Evolutionary conservation across 2,888 invertebrate species (phyloP).

Genomic region (Acrocyrtus sp.): DNA sequence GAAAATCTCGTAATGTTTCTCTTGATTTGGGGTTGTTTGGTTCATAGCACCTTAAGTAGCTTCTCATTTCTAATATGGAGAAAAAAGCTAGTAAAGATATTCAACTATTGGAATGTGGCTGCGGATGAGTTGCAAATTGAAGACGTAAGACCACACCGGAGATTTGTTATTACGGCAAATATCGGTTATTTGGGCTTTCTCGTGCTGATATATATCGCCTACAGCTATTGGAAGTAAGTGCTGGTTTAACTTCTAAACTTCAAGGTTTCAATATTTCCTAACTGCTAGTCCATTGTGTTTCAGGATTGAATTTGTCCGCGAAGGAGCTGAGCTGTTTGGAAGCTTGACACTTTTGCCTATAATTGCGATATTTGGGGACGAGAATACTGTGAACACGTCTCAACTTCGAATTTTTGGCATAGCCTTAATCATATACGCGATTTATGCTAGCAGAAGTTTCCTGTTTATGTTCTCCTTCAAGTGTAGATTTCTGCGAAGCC

Average conservation of each 20-base stretch:
- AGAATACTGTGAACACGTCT: background rate
- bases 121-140: conserved; percentile 46
- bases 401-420: conserved; percentile 47
- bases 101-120: conserved; percentile 59
- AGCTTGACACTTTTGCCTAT: conserved; percentile 47
- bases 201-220: conserved; percentile 43
- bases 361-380: background rate
- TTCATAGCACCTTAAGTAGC: conserved; percentile 55
- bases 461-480: conserved; percentile 60
- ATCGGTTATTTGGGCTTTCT: conserved; percentile 52
- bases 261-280: background rate
- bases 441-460: conserved; percentile 54
- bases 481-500: conserved; percentile 48
- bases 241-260: no score
- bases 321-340: conserved; percentile 53
- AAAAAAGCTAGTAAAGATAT: conserved; percentile 45
- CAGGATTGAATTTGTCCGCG: conserved; percentile 14
- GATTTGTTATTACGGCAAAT: conserved; percentile 52
- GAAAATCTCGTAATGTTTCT: conserved; percentile 60
- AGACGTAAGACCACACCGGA: conserved; percentile 33
- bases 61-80: conserved; percentile 48
- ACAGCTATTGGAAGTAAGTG: conserved; percentile 21
- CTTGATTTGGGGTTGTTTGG: conserved; percentile 60
- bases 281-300: background rate
- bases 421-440: conserved; percentile 52